Percentiles rank a stretch among this genome's conserved stretches.
Evolutionary conservation across 1,140 invertebrate genomes (phyloP).

Genomic region (Vanessa atalanta): DNA sequence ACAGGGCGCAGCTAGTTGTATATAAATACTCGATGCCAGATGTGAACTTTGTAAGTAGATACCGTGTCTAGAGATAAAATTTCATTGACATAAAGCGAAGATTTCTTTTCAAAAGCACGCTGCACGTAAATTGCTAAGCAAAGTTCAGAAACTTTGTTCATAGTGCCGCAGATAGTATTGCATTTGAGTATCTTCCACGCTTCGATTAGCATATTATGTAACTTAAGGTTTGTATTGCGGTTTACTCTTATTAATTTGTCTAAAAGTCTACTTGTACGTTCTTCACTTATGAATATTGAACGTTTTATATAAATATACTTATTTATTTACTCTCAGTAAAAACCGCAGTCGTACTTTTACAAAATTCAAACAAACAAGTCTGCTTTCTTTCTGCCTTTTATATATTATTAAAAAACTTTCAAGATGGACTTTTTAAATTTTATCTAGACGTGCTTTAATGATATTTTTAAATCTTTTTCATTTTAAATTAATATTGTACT

Average conservation of each 20-base stretch:
- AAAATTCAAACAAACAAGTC: not conserved
- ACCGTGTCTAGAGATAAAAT: too few relatives aligned
- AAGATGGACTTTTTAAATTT: conserved; percentile 12
- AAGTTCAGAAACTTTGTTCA: conserved; percentile 5
- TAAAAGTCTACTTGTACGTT: too few relatives aligned
- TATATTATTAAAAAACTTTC: conserved; percentile 30
- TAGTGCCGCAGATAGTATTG: not conserved
- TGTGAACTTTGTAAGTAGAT: too few relatives aligned
- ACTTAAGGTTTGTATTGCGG: not conserved
- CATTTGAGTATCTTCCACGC: not conserved
- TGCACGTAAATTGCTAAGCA: conserved; percentile 1
- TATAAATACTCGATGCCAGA: too few relatives aligned
- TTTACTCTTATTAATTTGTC: not conserved
- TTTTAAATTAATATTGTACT: not conserved
- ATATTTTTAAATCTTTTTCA: not conserved
- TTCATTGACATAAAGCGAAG: not conserved
- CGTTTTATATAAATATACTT: not conserved
- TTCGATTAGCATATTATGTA: not conserved
- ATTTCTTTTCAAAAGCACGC: not conserved
- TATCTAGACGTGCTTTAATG: not conserved
- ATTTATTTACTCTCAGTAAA: not conserved
- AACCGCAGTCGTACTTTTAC: not conserved
- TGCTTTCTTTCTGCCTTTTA: conserved; percentile 13
- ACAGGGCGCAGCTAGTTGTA: too few relatives aligned
- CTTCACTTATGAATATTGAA: not conserved